Base-by-base conservation (phyloP, 2,113 vertebrate genomes). In the Probosciger aterrimus region DNA sequence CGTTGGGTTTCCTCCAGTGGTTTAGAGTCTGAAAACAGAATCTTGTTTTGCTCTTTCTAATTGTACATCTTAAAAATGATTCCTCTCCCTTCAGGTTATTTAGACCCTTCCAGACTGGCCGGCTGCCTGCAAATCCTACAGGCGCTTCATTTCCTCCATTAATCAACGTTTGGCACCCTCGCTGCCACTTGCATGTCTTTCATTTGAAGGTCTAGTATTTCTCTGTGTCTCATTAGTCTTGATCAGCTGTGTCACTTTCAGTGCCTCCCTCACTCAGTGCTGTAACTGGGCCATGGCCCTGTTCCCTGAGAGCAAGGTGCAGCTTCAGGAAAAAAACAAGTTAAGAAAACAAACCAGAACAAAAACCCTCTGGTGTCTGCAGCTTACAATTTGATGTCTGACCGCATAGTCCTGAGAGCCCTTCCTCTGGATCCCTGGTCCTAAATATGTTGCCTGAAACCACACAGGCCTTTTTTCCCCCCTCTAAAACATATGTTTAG, bases 351-450 rank as follows among this genome's bases (percentile, higher is more conserved):
- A 92, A 86, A 94, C 3, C 73, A 84, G 78, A 78, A 67, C 64
- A 88, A 90, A 93, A 82, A 14, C 12, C 44, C 83, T 92, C 62
- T 87, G 53, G 70, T 69, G 35, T 76, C 81, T 96, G 90, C 69
- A 94, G 83, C 86, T 94, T 94, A 76, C 92, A 96, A 94, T 96
- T 95, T 96, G 65, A 82, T 80, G 95, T 96, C 95, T 97, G 91
- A 94, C 96, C 86, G 0, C 95, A 89, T 22, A 80, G 84, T 85
- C 75, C 78, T 92, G 78, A 76, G 83, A 73, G 91, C 83, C 81
- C 68, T 93, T 83, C 28, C 57, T 79, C 73, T 93, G 86, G 65
- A 86, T 94, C 69, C 7, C 18, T 92, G 65, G 31, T 68, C 86
- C 90, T 93, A 95, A 95, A 94, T 97, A 90, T n/a, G 39, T 67